Evolutionary conservation across 2,113 vertebrate genomes (phyloP).

Genomic region (Cyphomyrus discorhynchus): DNA sequence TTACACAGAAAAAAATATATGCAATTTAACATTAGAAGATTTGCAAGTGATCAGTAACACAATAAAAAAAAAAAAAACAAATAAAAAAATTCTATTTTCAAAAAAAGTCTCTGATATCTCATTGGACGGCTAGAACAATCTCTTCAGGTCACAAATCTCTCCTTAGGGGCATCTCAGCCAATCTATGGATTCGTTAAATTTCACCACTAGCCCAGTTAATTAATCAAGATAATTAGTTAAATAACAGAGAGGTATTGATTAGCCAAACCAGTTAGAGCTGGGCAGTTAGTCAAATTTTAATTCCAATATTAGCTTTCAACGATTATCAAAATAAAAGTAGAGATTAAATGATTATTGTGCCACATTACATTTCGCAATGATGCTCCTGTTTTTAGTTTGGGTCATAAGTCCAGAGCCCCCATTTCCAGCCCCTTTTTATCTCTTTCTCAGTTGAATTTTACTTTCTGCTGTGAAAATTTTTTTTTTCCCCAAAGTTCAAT

Average conservation of each 20-base stretch:
- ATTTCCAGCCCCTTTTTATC: neutral
- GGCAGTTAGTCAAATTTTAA: neutral
- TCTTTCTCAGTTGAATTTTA: neutral
- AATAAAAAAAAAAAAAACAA: neutral
- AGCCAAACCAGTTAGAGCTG: neutral
- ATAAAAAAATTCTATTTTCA: neutral
- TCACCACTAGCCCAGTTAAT: neutral
- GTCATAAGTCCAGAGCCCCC: neutral
- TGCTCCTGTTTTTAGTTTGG: no score
- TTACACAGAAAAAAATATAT: neutral
- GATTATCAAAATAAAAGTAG: neutral
- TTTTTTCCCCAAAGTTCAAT: neutral
- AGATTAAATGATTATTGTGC: neutral
- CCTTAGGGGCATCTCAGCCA: neutral
- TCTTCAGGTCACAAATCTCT: neutral
- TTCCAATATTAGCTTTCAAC: neutral
- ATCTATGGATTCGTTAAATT: neutral
- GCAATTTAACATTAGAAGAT: neutral
- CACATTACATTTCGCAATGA: no score
- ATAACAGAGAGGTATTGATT: neutral
- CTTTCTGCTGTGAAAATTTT: neutral
- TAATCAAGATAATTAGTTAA: neutral
- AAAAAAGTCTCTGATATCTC: neutral
- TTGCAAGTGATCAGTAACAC: neutral
- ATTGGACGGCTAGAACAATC: neutral